Conservation (phyloP, 2,113 vertebrate species). For the Butorides virescens region DNA sequence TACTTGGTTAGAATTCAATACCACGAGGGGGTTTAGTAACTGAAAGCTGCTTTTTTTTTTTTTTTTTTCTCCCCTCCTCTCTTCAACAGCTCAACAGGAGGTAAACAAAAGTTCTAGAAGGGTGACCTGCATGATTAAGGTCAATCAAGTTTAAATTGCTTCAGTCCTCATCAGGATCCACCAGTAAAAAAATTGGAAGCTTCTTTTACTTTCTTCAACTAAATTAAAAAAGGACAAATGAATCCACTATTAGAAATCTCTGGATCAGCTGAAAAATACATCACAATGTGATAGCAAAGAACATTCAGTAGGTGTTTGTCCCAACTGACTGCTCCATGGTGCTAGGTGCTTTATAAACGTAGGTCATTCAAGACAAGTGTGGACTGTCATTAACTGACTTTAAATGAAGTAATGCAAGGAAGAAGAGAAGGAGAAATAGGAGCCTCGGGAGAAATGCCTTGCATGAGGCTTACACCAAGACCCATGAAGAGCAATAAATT, state of each 20-base stretch:
- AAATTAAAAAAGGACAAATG: neutral
- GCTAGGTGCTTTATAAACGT: neutral
- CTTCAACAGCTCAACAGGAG: constrained; percentile 1
- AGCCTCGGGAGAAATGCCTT: neutral
- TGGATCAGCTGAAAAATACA: neutral
- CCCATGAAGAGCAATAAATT: neutral
- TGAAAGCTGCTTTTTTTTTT: neutral
- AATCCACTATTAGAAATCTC: neutral
- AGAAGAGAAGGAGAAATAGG: neutral
- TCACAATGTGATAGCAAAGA: neutral
- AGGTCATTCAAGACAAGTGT: neutral
- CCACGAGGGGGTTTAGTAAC: neutral
- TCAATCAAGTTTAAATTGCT: neutral
- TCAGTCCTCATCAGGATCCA: neutral
- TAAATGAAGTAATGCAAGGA: neutral
- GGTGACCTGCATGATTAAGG: neutral
- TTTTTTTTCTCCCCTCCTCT: neutral
- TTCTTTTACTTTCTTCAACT: neutral
- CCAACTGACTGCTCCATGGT: neutral
- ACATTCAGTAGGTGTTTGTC: neutral
- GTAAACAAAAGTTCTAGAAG: constrained; percentile 26
- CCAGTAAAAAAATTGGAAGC: neutral
- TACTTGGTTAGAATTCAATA: constrained; percentile 47
- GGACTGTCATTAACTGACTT: neutral
- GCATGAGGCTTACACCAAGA: neutral